Conservation (phyloP, 2,888 invertebrate genomes). For the Epinotia nisella region DNA sequence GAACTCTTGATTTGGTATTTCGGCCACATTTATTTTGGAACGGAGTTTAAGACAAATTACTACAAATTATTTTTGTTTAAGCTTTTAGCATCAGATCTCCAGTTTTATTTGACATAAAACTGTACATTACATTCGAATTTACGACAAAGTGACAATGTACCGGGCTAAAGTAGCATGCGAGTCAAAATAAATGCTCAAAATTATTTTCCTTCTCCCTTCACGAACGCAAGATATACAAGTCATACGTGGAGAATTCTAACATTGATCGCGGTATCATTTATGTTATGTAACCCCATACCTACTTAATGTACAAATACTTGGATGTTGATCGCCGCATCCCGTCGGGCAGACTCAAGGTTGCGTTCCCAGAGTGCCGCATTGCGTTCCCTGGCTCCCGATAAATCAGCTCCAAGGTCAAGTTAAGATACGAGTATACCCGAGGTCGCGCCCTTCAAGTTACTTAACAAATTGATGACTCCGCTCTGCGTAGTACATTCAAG, state of each 20-base stretch:
- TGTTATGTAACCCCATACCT: neutral
- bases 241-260: neutral
- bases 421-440: conserved; percentile 51
- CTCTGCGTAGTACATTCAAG: conserved; percentile 26
- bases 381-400: conserved; percentile 66
- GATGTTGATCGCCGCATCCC: conserved; percentile 20
- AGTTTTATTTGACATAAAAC: conserved; percentile 16
- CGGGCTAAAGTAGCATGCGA: neutral
- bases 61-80: conserved; percentile 17
- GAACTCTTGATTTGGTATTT: conserved; percentile 28
- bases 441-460: conserved; percentile 49
- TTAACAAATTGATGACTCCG: conserved; percentile 44
- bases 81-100: neutral
- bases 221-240: neutral
- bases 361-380: conserved; percentile 65
- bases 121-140: conserved; percentile 4
- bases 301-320: conserved; percentile 16
- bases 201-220: neutral
- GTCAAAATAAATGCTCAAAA: neutral
- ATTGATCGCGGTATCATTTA: conserved; percentile 2
- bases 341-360: conserved; percentile 55
- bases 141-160: neutral
- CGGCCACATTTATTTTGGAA: conserved; percentile 8
- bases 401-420: conserved; percentile 64
- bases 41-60: conserved; percentile 8